Conservation (phyloP, 2,888 invertebrate genomes). For the Patella ulyssiponensis region DNA sequence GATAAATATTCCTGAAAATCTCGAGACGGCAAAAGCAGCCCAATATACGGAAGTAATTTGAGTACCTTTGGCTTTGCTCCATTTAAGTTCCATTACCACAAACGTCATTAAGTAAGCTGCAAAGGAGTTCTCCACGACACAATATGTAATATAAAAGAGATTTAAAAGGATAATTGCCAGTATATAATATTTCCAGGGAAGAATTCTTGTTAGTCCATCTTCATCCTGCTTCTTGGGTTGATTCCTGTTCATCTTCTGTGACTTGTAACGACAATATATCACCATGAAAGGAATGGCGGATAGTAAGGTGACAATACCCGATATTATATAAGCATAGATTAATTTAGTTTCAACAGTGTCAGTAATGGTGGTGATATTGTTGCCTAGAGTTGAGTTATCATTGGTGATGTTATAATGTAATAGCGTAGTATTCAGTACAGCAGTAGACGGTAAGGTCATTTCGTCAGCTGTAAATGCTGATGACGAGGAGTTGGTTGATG, state of each 20-base stretch:
- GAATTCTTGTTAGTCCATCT: conserved; percentile 25
- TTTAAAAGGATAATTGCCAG: conserved; percentile 62
- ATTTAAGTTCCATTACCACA: conserved; percentile 60
- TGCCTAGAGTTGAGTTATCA: not conserved
- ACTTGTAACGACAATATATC: conserved; percentile 31
- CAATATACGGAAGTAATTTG: conserved; percentile 70
- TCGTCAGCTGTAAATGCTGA: not conserved
- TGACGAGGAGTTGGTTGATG: not conserved
- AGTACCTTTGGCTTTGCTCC: conserved; percentile 62
- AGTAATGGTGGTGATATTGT: conserved; percentile 11
- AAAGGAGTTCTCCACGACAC: conserved; percentile 70
- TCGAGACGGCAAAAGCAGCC: conserved; percentile 69
- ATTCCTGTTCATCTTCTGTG: conserved; percentile 19
- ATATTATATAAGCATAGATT: conserved; percentile 42
- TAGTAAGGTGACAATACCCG: conserved; percentile 37
- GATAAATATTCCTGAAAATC: conserved; percentile 69
- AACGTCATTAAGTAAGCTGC: conserved; percentile 69
- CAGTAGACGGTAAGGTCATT: not conserved
- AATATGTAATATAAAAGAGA: conserved; percentile 67
- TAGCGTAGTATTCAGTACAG: too few species aligned
- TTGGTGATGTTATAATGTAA: too few species aligned
- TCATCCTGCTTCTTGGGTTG: conserved; percentile 19
- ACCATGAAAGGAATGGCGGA: conserved; percentile 35
- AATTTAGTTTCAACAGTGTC: conserved; percentile 21
- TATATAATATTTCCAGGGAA: conserved; percentile 37